Conservation (phyloP, 2,113 vertebrate species). For the Leptodactylus fuscus region DNA sequence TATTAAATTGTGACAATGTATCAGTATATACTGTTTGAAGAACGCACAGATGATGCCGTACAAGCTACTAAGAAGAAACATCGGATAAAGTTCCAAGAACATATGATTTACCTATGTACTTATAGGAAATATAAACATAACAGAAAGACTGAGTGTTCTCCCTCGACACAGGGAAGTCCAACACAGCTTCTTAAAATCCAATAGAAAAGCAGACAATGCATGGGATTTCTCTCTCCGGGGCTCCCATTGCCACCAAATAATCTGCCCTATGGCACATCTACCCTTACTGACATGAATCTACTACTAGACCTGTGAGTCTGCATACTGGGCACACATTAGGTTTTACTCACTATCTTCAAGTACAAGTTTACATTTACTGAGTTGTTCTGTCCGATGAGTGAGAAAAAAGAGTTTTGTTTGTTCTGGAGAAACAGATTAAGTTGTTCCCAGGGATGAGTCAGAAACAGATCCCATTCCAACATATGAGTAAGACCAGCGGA, state of each 20-base stretch:
- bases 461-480: not conserved
- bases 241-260: too few relatives aligned
- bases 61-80: not conserved
- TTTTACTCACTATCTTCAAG: not conserved
- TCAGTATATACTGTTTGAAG: not conserved
- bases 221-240: not conserved
- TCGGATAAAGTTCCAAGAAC: not conserved
- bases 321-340: not conserved
- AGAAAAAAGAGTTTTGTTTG: not conserved
- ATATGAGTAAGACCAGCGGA: not conserved
- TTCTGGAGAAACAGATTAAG: not conserved
- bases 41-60: not conserved
- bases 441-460: slow-evolving; percentile 19
- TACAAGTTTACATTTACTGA: not conserved
- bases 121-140: not conserved
- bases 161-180: not conserved
- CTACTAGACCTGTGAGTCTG: not conserved
- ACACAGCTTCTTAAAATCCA: too few relatives aligned
- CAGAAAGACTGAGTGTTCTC: too few relatives aligned
- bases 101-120: too few relatives aligned
- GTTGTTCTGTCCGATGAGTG: not conserved
- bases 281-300: too few relatives aligned
- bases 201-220: too few relatives aligned
- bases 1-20: slow-evolving; percentile 16
- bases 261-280: too few relatives aligned